These are phyloP conservation scores for Autographa gamma DNA, from an alignment of 2,888 invertebrate species.

Conservation along the genomic window DNA sequence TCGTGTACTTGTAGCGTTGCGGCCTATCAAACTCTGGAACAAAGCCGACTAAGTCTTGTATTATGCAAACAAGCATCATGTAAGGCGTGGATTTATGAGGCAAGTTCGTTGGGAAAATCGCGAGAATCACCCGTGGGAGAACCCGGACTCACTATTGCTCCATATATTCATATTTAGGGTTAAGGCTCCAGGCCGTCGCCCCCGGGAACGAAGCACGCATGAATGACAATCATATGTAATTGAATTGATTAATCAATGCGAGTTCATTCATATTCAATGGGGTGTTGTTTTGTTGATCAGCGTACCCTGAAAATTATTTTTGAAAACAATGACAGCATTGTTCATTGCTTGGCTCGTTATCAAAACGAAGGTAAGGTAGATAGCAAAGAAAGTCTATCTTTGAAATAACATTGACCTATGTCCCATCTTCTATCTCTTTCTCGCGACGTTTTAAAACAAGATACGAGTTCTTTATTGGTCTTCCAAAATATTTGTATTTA, in stretches of 20 bases:
- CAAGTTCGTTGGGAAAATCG: conserved; percentile 85
- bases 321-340: background rate
- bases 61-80: conserved; percentile 89
- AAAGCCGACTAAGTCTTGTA: conserved; percentile 87
- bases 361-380: too few species aligned
- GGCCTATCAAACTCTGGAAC: conserved; percentile 83
- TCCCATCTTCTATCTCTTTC: too few species aligned
- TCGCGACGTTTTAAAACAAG: too few species aligned
- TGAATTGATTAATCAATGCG: conserved; percentile 59
- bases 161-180: conserved; percentile 85
- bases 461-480: too few species aligned
- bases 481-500: too few species aligned
- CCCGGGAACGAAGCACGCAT: conserved; percentile 59
- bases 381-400: too few species aligned
- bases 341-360: background rate
- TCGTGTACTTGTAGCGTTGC: conserved; percentile 62
- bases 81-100: conserved; percentile 88
- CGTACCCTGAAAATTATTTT: background rate
- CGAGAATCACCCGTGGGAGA: conserved; percentile 76
- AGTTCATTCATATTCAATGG: conserved; percentile 41
- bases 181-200: conserved; percentile 57
- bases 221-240: conserved; percentile 70
- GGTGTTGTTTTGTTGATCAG: conserved; percentile 6
- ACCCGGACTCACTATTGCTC: conserved; percentile 75
- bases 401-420: too few species aligned